Conservation (phyloP, 2,797 vertebrate species). For the Sus cebifrons region DNA sequence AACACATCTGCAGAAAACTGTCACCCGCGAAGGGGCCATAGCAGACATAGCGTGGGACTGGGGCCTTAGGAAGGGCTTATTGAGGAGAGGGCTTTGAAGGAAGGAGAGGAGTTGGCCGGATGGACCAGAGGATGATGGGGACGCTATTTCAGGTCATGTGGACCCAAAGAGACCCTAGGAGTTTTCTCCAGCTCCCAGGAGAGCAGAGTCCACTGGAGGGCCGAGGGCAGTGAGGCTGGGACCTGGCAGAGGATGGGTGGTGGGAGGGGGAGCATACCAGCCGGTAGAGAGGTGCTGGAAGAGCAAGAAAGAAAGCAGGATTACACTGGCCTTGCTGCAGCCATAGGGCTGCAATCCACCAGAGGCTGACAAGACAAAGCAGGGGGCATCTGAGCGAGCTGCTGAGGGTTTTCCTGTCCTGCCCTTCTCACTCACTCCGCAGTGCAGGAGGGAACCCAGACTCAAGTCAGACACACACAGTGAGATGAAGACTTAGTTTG, state of each 20-base stretch:
- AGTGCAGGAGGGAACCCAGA: background rate
- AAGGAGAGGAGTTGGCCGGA: background rate
- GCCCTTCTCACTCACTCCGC: background rate
- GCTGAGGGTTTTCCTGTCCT: background rate
- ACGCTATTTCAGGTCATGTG: background rate
- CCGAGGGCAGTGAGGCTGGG: background rate
- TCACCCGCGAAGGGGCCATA: background rate
- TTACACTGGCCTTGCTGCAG: background rate
- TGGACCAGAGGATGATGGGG: background rate
- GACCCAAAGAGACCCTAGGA: background rate
- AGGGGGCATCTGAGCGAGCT: background rate
- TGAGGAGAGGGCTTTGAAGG: background rate
- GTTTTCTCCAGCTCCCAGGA: background rate
- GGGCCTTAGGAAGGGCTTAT: background rate
- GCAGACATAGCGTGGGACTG: fast-evolving
- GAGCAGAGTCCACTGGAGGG: background rate
- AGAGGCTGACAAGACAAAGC: background rate
- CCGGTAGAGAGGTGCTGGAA: background rate
- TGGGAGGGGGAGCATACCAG: too few relatives aligned
- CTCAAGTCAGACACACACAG: background rate
- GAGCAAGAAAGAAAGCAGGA: background rate
- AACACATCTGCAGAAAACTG: background rate
- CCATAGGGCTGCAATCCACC: background rate
- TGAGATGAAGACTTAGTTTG: background rate
- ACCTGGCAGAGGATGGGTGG: too few relatives aligned